Evolutionary conservation across 2,888 invertebrate genomes (phyloP).

Genomic region (Nomada ruficornis): DNA sequence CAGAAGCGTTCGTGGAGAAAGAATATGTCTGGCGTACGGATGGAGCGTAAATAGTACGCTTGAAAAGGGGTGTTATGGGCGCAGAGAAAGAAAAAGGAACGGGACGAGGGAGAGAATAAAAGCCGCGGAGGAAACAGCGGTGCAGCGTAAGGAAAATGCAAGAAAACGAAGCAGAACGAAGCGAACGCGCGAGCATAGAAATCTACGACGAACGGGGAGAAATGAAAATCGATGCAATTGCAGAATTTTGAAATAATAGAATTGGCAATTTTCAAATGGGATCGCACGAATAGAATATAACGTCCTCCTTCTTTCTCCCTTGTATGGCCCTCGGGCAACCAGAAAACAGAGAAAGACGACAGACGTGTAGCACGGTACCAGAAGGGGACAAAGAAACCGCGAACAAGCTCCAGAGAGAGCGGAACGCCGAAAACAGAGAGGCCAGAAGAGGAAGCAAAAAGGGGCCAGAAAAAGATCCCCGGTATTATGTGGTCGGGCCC

Average conservation of each 20-base stretch:
- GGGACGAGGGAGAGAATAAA: background rate
- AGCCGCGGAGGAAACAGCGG: background rate
- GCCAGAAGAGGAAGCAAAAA: constrained; percentile 43
- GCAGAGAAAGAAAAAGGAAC: background rate
- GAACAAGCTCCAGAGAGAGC: constrained; percentile 30
- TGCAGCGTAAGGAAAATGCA: constrained; percentile 1
- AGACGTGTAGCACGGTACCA: constrained; percentile 18
- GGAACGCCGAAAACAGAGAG: constrained; percentile 35
- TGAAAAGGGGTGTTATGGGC: constrained; percentile 9
- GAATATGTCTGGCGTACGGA: constrained; percentile 26
- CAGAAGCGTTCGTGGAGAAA: constrained; percentile 33
- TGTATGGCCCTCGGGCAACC: constrained; percentile 16
- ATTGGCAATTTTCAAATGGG: no score
- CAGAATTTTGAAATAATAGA: background rate
- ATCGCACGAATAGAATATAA: no score
- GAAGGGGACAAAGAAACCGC: constrained; percentile 40
- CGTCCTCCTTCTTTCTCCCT: background rate
- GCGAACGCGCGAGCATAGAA: background rate
- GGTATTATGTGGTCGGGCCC: constrained; percentile 66
- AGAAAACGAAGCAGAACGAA: background rate
- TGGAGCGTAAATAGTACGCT: constrained; percentile 19
- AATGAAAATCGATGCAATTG: background rate
- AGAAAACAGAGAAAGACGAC: constrained; percentile 41
- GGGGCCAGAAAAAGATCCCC: constrained; percentile 52
- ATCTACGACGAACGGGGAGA: background rate